Evolutionary conservation across 2,888 invertebrate genomes (phyloP), one percentile per base, ranked within the genome.

Genomic region (Acanthosepion esculentum): DNA sequence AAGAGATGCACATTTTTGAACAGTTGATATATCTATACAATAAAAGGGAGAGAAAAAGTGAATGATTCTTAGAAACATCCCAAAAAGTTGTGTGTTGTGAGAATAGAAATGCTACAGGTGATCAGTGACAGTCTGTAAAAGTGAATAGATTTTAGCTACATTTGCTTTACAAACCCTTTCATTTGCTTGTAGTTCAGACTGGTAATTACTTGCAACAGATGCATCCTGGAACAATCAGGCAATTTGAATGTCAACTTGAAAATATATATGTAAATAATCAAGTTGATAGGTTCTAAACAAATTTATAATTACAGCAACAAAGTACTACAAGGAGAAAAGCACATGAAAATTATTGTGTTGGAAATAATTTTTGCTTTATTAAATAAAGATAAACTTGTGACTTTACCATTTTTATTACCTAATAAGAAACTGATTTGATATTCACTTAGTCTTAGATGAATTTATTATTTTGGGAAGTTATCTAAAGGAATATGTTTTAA

Each of bases 161-260:
- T 12, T 78, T 78, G n/a, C n/a, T 78, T 78, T 78, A 78, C 78
- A n/a, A 78, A 78, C 78, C 78, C n/a, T 78, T 78, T 78, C 78
- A 78, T 78, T 78, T 33, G n/a, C 78, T 78, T n/a, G 78, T n/a
- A 78, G 7, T 0, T n/a, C 20, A 78, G 78, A n/a, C n/a, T 78
- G 78, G 78, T n/a, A 78, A 78, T 78, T 78, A 33, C 78, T 78
- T 18, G n/a, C n/a, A n/a, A 33, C n/a, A 15, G 78, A 78, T 78
- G 78, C 33, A 78, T 78, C 78, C 78, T 78, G 78, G 78, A 78
- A 78, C n/a, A 78, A 78, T 78, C n/a, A 78, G 78, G 78, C 78
- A 78, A 78, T 78, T n/a, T n/a, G n/a, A 78, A 78, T 78, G n/a
- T n/a, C 12, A 78, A 78, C 78, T 78, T n/a, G 12, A n/a, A 78